Evolutionary conservation across 2,888 invertebrate species (phyloP).

Genomic region (Apotomis turbidana): DNA sequence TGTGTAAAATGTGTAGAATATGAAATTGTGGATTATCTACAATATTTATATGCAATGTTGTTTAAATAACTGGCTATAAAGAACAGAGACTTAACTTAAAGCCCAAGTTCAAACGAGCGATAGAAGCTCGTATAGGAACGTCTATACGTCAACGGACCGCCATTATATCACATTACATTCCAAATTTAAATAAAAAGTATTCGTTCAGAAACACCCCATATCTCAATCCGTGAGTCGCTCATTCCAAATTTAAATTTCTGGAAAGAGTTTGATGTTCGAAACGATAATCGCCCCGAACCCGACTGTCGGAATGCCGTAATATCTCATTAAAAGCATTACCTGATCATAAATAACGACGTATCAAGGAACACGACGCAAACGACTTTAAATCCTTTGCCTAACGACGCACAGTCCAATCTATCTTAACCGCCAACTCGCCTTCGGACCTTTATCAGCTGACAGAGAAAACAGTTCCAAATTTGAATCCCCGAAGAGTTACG

Average conservation of each 20-base stretch:
- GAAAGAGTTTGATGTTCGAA: constrained; percentile 77
- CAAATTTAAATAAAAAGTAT: constrained; percentile 74
- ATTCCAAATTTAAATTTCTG: constrained; percentile 79
- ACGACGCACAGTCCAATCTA: constrained; percentile 56
- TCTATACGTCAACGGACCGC: constrained; percentile 64
- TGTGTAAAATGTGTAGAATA: neutral
- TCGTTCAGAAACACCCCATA: constrained; percentile 72
- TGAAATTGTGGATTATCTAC: neutral
- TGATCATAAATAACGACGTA: constrained; percentile 60
- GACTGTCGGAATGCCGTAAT: constrained; percentile 74
- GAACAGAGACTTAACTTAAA: constrained; percentile 33
- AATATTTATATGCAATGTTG: constrained; percentile 1
- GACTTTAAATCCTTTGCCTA: constrained; percentile 58
- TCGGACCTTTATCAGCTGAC: constrained; percentile 52
- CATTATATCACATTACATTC: constrained; percentile 72
- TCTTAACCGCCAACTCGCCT: constrained; percentile 48
- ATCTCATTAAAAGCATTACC: constrained; percentile 74
- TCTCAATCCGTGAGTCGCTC: constrained; percentile 69
- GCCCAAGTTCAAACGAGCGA: constrained; percentile 52
- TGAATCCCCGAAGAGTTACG: constrained; percentile 75
- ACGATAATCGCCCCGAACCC: constrained; percentile 72
- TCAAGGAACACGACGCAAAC: constrained; percentile 51
- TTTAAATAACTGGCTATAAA: constrained; percentile 22
- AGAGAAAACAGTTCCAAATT: constrained; percentile 67
- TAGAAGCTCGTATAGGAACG: constrained; percentile 56